Evolutionary conservation across 2,113 vertebrate genomes (phyloP).

Genomic region (Chascanopsetta lugubris): DNA sequence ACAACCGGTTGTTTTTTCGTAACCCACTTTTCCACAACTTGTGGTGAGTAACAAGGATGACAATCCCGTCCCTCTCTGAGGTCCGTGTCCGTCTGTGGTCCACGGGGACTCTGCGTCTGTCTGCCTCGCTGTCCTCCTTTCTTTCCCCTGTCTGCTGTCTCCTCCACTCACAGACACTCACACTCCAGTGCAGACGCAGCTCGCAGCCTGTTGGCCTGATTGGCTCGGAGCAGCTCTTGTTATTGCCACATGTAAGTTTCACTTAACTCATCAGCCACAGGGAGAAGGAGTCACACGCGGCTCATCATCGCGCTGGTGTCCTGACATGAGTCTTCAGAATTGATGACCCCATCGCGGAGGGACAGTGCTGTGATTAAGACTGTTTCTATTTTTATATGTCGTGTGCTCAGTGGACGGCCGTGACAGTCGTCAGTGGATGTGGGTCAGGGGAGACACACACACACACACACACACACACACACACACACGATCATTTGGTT

Average conservation of each 20-base stretch:
- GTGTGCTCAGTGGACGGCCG: background rate
- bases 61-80: constrained; percentile 7
- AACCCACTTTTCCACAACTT: constrained; percentile 54
- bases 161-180: too few species aligned
- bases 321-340: background rate
- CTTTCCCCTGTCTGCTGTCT: background rate
- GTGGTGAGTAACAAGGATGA: constrained; percentile 20
- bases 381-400: background rate
- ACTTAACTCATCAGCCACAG: too few species aligned
- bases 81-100: constrained; percentile 21
- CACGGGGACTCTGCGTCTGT: constrained; percentile 10
- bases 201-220: constrained; percentile 19
- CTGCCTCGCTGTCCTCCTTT: constrained; percentile 16
- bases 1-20: constrained; percentile 31
- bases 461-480: too few species aligned
- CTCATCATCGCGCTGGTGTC: background rate
- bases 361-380: background rate
- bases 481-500: background rate
- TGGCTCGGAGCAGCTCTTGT: constrained; percentile 22
- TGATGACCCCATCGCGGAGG: background rate
- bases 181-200: constrained; percentile 34
- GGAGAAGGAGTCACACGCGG: too few species aligned
- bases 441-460: background rate
- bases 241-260: too few species aligned
- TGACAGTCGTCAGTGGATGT: background rate